Base-by-base conservation (phyloP, 2,888 invertebrate species). In the Pheosia gnoma region DNA sequence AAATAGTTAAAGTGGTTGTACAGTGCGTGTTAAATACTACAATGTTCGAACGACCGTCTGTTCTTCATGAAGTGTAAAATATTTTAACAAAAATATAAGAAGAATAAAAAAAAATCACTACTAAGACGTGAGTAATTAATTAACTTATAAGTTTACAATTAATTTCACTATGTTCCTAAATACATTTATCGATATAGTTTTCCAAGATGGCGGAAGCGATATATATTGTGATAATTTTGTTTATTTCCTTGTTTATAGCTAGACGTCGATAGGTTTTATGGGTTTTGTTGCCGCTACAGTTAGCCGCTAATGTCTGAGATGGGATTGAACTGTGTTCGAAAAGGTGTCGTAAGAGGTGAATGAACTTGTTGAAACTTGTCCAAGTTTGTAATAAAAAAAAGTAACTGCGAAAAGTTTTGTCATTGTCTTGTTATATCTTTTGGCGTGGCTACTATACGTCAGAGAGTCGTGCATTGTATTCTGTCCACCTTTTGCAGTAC, bases 161-260 rank as follows among this genome's bases (percentile, higher is more conserved):
- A 5, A 9, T 47, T 59, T 49, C 58, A 61, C 55, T 25, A 65
- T 58, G 59, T 62, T 49, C 45, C 4, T 59, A 58, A 58, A 45
- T 63, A 1, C 58, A 62, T 51, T 60, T 61, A 62, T 61, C 66
- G 64, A 70, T 72, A 60, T 72, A 68, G 57, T 59, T 61, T 64
- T 79, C 52, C 90, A 92, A 92, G 82, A 92, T 92, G 92, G 92
- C 92, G 85, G 86, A 84, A 75, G 62, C 68, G 62, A 49, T 70
- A 74, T 72, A 74, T 83, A 79, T 85, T 84, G 83, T 84, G 83
- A 82, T 81, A 81, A 77, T 79, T 77, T 78, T 78, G 71, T 66
- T 67, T 71, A 68, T 66, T 74, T 69, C 75, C 66, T 63, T 68
- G 62, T 59, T 69, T 66, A 25, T 66, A 66, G 59, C 52, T 57